Evolutionary conservation across 2,113 vertebrate genomes (phyloP).

Genomic region (Dicentrarchus labrax): DNA sequence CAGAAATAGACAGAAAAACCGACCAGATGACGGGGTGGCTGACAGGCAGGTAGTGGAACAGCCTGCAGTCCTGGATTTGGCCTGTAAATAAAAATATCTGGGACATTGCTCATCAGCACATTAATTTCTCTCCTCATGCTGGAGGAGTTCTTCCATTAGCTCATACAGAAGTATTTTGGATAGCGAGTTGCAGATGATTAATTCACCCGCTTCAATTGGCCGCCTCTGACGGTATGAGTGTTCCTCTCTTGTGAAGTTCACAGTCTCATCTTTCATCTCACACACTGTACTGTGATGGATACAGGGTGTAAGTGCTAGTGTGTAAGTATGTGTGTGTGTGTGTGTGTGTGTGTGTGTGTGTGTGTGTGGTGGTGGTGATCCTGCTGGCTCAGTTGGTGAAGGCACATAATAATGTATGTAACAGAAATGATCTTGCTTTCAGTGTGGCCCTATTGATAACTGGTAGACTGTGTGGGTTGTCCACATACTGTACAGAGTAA

Average conservation of each 20-base stretch:
- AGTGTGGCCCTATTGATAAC: neutral
- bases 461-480: neutral
- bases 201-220: constrained; percentile 60
- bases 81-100: constrained; percentile 59
- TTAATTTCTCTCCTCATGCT: constrained; percentile 49
- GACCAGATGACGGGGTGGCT: constrained; percentile 46
- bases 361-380: neutral
- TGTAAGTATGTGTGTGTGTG: neutral
- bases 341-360: constrained; percentile 18
- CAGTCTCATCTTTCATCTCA: constrained; percentile 64
- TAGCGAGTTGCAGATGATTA: constrained; percentile 60
- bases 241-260: constrained; percentile 62
- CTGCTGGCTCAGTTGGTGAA: constrained; percentile 29
- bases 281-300: constrained; percentile 44
- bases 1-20: constrained; percentile 57
- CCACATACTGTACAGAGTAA: neutral
- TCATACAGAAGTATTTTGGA: constrained; percentile 65
- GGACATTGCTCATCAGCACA: constrained; percentile 69
- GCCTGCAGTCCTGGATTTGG: constrained; percentile 40
- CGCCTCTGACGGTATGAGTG: constrained; percentile 49
- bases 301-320: constrained; percentile 22
- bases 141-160: constrained; percentile 68
- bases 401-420: constrained; percentile 41
- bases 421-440: constrained; percentile 10
- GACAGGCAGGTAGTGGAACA: constrained; percentile 64